Percentiles rank a stretch among this genome's conserved stretches.
Conservation (phyloP, 2,797 vertebrate genomes). For the Mallotus villosus region DNA sequence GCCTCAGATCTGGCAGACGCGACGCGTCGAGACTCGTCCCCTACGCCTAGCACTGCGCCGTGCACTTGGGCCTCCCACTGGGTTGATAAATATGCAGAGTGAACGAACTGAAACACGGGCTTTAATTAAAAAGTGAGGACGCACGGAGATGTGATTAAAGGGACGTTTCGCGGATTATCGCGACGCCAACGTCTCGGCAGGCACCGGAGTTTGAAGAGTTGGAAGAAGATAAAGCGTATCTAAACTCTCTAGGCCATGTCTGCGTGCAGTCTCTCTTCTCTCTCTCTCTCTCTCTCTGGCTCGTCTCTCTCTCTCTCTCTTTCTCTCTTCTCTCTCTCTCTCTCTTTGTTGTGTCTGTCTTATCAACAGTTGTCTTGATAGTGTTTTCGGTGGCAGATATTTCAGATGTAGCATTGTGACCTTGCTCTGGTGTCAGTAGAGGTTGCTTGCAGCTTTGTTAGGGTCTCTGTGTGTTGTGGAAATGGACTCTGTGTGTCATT, state of each 20-base stretch:
- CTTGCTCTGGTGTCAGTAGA: too few relatives aligned
- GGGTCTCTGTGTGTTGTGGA: too few relatives aligned
- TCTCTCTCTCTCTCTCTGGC: background rate
- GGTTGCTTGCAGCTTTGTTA: too few relatives aligned
- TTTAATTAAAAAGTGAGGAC: constrained; percentile 79
- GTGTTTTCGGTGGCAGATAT: too few relatives aligned
- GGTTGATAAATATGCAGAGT: constrained; percentile 78
- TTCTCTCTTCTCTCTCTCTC: too few relatives aligned
- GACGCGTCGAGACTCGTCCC: background rate
- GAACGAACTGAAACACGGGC: constrained; percentile 78
- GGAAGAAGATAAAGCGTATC: constrained; percentile 16
- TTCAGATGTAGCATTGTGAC: too few relatives aligned
- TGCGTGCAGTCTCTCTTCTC: background rate
- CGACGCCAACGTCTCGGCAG: constrained; percentile 65
- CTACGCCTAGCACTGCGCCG: background rate
- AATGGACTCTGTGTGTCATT: too few relatives aligned
- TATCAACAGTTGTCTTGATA: too few relatives aligned
- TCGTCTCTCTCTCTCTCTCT: too few relatives aligned
- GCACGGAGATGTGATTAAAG: constrained; percentile 76
- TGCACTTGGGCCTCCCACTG: constrained; percentile 60
- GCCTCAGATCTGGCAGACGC: background rate
- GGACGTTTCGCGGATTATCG: constrained; percentile 70
- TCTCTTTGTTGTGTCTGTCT: too few relatives aligned
- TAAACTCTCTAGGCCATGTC: constrained; percentile 1
- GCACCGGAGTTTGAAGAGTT: constrained; percentile 36